phyloP scores from a whole-genome alignment of 2,888 invertebrate species.

The Alentia gelatinosa region DNA sequence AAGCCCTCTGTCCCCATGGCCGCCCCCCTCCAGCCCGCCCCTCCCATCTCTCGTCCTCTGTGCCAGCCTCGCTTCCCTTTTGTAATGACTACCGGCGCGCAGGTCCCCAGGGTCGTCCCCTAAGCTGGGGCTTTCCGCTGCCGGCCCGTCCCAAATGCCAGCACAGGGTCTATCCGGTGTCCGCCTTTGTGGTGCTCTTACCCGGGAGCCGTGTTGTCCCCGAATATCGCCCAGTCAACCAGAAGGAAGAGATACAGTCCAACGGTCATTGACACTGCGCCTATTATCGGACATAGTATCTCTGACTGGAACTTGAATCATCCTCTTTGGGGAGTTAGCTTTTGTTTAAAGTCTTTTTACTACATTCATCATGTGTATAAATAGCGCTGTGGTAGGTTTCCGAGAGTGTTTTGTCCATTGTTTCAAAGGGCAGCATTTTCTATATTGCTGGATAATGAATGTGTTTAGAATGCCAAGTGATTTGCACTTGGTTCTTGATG shows the following conservation, averaged over 20 bases:
- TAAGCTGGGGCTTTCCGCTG: slow-evolving; percentile 32
- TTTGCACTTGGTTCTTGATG: too few relatives aligned
- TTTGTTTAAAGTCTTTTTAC: too few relatives aligned
- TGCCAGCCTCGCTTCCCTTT: not conserved
- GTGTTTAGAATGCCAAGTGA: too few relatives aligned
- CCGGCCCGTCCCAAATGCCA: slow-evolving; percentile 17
- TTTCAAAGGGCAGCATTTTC: too few relatives aligned
- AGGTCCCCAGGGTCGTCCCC: not conserved
- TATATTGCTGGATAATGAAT: too few relatives aligned
- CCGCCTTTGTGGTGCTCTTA: not conserved
- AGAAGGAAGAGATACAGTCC: slow-evolving; percentile 12
- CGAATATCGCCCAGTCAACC: not conserved
- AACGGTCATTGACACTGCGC: not conserved
- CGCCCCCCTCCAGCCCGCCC: not conserved
- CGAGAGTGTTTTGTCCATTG: too few relatives aligned
- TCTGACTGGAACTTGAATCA: not conserved
- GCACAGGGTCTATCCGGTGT: slow-evolving; percentile 25
- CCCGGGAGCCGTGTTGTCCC: not conserved
- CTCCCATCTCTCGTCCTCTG: not conserved
- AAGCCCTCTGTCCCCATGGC: not conserved
- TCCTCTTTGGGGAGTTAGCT: too few relatives aligned
- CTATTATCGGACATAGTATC: slow-evolving; percentile 9
- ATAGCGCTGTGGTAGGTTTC: too few relatives aligned
- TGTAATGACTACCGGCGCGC: slow-evolving; percentile 39
- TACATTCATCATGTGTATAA: too few relatives aligned